Evolutionary conservation across 2,797 vertebrate species (phyloP).

Genomic region (Silurus lanzhouensis): DNA sequence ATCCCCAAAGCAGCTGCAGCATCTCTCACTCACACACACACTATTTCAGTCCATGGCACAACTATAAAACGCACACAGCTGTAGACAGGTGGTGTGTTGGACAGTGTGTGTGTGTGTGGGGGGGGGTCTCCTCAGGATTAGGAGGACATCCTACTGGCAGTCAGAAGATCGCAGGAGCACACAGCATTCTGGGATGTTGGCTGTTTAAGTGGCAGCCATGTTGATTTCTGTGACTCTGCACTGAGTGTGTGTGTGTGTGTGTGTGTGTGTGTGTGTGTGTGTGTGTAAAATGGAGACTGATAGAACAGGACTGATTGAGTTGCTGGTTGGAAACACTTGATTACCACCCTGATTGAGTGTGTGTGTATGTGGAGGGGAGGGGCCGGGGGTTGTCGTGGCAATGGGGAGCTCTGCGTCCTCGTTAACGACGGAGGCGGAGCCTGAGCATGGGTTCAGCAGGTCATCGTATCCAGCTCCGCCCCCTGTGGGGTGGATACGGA

Average conservation of each 20-base stretch:
- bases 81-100: neutral
- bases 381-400: constrained; percentile 61
- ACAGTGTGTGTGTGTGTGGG: neutral
- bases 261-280: neutral
- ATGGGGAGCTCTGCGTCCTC: constrained; percentile 99
- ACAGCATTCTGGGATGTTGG: neutral
- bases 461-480: constrained; percentile 82
- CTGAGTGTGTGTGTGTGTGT: neutral
- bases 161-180: neutral
- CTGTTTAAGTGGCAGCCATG: neutral
- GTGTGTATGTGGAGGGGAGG: neutral
- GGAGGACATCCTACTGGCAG: neutral
- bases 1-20: constrained; percentile 72
- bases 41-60: neutral
- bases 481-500: constrained; percentile 89
- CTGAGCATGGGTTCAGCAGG: constrained; percentile 89
- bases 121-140: neutral
- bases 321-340: constrained; percentile 31
- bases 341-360: constrained; percentile 2
- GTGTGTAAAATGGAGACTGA: constrained; percentile 2
- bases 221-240: constrained; percentile 1
- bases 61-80: neutral
- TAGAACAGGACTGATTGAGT: constrained; percentile 35
- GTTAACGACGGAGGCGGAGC: constrained; percentile 90
- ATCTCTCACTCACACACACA: neutral